Conservation (phyloP, 2,113 vertebrate species). For the Oxyruncus cristatus region DNA sequence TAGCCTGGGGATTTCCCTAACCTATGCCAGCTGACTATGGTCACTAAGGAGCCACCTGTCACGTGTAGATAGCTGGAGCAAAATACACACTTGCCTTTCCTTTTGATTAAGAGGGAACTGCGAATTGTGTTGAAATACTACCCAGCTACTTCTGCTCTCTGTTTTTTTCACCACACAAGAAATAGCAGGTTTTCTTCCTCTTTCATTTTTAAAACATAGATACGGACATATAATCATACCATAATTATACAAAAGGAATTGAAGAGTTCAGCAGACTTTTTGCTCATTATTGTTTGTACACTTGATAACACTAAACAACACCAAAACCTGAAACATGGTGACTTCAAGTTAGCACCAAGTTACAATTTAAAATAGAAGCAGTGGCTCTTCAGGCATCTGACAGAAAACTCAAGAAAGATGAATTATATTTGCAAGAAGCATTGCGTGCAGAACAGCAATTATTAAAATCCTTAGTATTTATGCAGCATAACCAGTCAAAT, state of each 20-base stretch:
- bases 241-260: background rate
- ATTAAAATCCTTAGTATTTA: conserved; percentile 22
- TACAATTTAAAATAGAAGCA: conserved; percentile 2
- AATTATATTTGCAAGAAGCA: background rate
- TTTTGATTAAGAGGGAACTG: background rate
- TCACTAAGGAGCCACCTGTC: background rate
- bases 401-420: background rate
- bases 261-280: background rate
- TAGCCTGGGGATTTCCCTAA: background rate
- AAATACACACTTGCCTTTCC: background rate
- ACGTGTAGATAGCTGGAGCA: background rate
- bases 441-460: background rate
- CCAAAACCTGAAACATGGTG: background rate
- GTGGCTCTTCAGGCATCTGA: background rate
- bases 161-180: background rate
- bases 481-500: background rate
- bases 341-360: background rate
- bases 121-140: background rate
- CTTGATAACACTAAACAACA: background rate
- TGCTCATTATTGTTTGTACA: background rate
- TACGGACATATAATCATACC: too few species aligned
- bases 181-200: background rate
- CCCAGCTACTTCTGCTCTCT: background rate
- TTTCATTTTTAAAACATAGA: background rate
- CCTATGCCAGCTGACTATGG: fast-evolving